phyloP scores from a whole-genome alignment of 2,888 invertebrate species.

The Gibbula magus region DNA sequence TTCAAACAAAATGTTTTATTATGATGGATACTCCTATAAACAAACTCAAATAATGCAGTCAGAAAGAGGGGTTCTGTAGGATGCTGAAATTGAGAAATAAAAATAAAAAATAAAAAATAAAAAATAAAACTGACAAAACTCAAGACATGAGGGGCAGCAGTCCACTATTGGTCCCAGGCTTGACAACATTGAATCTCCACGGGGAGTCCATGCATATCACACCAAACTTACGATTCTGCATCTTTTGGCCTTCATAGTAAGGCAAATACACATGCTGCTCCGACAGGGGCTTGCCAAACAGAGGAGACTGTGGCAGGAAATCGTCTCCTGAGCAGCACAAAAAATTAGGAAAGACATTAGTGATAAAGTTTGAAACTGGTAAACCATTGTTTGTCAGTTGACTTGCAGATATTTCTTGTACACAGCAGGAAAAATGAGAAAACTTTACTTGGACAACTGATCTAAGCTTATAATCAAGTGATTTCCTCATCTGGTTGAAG shows the following conservation, averaged over 20 bases:
- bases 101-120: background rate
- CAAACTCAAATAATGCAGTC: too few species aligned
- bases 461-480: background rate
- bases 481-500: background rate
- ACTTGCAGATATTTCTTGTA: background rate
- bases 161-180: background rate
- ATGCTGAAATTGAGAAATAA: background rate
- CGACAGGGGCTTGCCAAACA: constrained; percentile 84
- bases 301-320: constrained; percentile 78
- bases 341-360: constrained; percentile 22
- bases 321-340: constrained; percentile 74
- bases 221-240: constrained; percentile 84
- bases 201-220: background rate
- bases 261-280: constrained; percentile 88
- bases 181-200: background rate
- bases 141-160: background rate
- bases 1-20: too few species aligned
- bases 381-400: too few species aligned
- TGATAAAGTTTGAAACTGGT: background rate
- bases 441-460: background rate
- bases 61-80: too few species aligned
- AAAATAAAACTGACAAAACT: constrained; percentile 5
- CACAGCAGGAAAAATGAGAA: background rate
- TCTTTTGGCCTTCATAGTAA: constrained; percentile 86
- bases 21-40: too few species aligned